Evolutionary conservation across 2,888 invertebrate species (phyloP).

Genomic region (Agrotis exclamationis): DNA sequence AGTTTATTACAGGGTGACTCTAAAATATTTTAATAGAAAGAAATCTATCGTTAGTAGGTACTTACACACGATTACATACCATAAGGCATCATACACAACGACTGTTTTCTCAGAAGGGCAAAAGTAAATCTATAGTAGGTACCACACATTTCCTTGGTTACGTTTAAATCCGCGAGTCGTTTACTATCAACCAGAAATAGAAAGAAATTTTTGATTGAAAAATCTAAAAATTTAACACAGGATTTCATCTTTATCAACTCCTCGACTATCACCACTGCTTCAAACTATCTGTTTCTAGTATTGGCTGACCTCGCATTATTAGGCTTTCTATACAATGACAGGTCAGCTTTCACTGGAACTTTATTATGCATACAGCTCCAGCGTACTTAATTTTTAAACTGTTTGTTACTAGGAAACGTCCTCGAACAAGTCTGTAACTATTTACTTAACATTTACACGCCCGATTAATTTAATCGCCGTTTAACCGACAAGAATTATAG

Average conservation of each 20-base stretch:
- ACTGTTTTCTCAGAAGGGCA: too few relatives aligned
- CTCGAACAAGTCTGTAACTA: background rate
- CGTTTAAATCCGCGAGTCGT: too few relatives aligned
- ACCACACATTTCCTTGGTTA: too few relatives aligned
- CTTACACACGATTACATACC: too few relatives aligned
- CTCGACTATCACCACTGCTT: too few relatives aligned
- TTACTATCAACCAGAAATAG: too few relatives aligned
- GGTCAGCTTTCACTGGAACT: background rate
- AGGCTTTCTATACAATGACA: background rate
- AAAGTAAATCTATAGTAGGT: too few relatives aligned
- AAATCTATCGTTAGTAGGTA: background rate
- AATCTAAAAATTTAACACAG: background rate
- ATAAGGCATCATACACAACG: too few relatives aligned
- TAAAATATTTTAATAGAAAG: too few relatives aligned
- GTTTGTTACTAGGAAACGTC: background rate
- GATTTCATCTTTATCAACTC: too few relatives aligned
- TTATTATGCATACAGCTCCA: background rate
- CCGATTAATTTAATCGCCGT: slow-evolving; percentile 29
- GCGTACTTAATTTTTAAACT: background rate
- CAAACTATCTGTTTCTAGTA: too few relatives aligned
- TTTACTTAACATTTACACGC: slow-evolving; percentile 32
- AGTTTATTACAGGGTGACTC: background rate
- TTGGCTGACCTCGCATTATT: background rate
- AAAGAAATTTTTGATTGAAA: too few relatives aligned
- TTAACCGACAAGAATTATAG: slow-evolving; percentile 28